These are phyloP conservation scores for Notocelia uddmanniana DNA, from an alignment of 2,888 invertebrate genomes.

Conservation along the genomic window DNA sequence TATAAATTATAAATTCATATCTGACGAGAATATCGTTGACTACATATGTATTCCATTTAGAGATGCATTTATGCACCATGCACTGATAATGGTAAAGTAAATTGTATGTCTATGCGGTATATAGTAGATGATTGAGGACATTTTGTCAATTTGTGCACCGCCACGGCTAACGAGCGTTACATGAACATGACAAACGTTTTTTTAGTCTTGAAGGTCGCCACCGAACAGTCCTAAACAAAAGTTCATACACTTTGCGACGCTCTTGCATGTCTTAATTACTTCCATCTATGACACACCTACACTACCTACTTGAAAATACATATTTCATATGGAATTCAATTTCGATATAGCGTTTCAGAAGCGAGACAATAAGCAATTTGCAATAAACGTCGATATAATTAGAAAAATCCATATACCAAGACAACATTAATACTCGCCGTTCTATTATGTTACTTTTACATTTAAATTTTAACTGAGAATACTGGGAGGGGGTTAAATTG, in stretches of 20 bases:
- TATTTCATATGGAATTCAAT: neutral
- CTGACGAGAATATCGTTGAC: neutral
- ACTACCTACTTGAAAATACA: slow-evolving; percentile 3
- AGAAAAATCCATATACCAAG: neutral
- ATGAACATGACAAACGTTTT: slow-evolving; percentile 46
- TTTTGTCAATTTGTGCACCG: slow-evolving; percentile 45
- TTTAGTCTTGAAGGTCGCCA: slow-evolving; percentile 41
- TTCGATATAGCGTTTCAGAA: neutral
- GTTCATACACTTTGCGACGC: slow-evolving; percentile 27
- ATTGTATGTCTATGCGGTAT: slow-evolving; percentile 26
- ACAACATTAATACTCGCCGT: neutral
- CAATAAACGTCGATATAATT: neutral
- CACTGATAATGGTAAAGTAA: slow-evolving; percentile 14
- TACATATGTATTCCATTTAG: slow-evolving; percentile 2
- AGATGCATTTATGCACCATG: slow-evolving; percentile 4
- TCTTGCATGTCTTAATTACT: slow-evolving; percentile 44
- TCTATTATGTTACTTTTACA: neutral
- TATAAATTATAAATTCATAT: neutral
- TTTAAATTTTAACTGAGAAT: neutral
- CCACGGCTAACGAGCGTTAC: slow-evolving; percentile 46
- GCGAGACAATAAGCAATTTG: neutral
- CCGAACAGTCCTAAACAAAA: slow-evolving; percentile 31
- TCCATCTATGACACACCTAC: slow-evolving; percentile 25
- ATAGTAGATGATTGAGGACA: slow-evolving; percentile 43
- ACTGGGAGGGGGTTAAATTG: no score